A percentile compares a stretch with the other conserved stretches of the same genome.
Conservation (phyloP, 64 coral and sea anemone genomes). For the Pocillopora verrucosa region DNA sequence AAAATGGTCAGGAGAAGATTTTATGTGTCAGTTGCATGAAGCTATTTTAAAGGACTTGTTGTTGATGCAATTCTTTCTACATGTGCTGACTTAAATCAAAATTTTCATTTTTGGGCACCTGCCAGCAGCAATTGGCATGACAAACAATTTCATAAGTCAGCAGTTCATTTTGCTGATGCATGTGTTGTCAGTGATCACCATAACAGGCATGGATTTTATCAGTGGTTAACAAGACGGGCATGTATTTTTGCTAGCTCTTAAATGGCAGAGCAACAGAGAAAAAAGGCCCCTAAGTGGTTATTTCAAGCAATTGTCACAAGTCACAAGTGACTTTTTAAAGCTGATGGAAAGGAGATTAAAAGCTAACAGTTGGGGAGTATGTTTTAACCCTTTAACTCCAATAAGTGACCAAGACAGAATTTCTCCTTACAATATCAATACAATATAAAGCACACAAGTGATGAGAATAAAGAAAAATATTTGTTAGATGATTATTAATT, state of each 20-base stretch:
- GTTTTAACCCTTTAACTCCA: not conserved
- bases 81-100: too few species aligned
- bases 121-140: not conserved
- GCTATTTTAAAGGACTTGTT: too few species aligned
- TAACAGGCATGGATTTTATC: not conserved
- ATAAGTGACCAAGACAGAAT: too few species aligned
- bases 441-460: too few species aligned
- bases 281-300: not conserved
- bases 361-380: not conserved
- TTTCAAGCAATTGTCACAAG: conserved; percentile 3
- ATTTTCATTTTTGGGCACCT: too few species aligned
- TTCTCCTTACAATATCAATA: too few species aligned
- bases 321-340: conserved; percentile 27
- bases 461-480: too few species aligned
- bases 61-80: too few species aligned
- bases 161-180: not conserved
- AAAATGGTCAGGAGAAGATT: too few species aligned
- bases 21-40: too few species aligned
- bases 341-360: not conserved
- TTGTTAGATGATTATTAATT: too few species aligned
- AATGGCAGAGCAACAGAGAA: not conserved
- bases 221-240: not conserved
- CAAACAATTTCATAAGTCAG: not conserved
- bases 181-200: not conserved
- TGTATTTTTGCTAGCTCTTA: not conserved